Percentiles rank a stretch among this genome's conserved stretches.
These are phyloP conservation scores for Venturia canescens DNA, from an alignment of 1,140 invertebrate genomes.

Conservation along the genomic window DNA sequence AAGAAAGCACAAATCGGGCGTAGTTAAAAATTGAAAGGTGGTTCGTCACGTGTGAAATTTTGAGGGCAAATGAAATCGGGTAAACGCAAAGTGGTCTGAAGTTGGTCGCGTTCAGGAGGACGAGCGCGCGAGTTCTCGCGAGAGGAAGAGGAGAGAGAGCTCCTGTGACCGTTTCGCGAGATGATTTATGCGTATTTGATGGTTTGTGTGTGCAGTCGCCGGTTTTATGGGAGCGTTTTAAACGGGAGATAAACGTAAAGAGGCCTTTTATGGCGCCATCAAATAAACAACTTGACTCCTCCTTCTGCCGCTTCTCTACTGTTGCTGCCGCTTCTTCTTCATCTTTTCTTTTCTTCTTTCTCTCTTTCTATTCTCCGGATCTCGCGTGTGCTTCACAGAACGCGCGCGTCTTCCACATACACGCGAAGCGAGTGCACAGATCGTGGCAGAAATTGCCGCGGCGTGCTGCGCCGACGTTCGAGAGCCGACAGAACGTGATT, in stretches of 20 bases:
- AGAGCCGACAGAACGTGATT: slow-evolving; percentile 36
- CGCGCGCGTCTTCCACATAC: slow-evolving; percentile 30
- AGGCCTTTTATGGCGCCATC: slow-evolving; percentile 78
- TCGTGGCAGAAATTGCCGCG: not conserved
- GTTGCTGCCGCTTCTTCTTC: slow-evolving; percentile 51
- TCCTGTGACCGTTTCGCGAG: slow-evolving; percentile 65
- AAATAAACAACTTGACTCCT: slow-evolving; percentile 79
- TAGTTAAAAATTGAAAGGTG: not conserved
- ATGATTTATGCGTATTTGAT: slow-evolving; percentile 75
- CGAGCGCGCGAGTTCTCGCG: slow-evolving; percentile 26
- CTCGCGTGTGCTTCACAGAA: slow-evolving; percentile 36
- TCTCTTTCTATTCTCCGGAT: slow-evolving; percentile 21
- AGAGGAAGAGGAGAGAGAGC: slow-evolving; percentile 1
- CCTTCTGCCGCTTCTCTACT: slow-evolving; percentile 68
- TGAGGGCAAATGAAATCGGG: slow-evolving; percentile 50
- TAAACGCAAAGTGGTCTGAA: slow-evolving; percentile 15
- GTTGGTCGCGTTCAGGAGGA: slow-evolving; percentile 34
- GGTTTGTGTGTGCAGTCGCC: slow-evolving; percentile 74
- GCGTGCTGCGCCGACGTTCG: slow-evolving; percentile 19
- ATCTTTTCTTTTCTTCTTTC: slow-evolving; percentile 39
- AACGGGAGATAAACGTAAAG: slow-evolving; percentile 78
- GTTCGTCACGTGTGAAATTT: slow-evolving; percentile 58
- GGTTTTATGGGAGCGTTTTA: slow-evolving; percentile 76
- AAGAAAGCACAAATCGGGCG: not conserved
- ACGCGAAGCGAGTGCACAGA: slow-evolving; percentile 24